Conservation (phyloP, 2,113 vertebrate species). For the Smithornis capensis region DNA sequence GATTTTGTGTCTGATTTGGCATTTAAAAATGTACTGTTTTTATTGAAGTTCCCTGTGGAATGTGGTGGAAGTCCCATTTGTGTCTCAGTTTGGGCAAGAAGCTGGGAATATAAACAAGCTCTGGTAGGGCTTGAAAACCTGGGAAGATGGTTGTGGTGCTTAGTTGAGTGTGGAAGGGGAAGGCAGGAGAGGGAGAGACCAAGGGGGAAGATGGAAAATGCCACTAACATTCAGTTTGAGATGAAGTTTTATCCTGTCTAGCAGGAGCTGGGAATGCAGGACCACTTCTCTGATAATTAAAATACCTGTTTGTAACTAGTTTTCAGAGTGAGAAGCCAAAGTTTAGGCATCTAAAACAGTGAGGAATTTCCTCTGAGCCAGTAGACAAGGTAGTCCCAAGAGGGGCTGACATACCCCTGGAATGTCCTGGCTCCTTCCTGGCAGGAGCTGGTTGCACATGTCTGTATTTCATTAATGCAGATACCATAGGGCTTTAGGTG, state of each 20-base stretch:
- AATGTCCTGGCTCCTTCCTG: neutral
- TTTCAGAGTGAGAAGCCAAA: neutral
- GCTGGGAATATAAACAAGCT: neutral
- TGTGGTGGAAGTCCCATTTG: rapidly evolving
- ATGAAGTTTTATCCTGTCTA: neutral
- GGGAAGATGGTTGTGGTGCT: neutral
- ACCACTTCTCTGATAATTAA: neutral
- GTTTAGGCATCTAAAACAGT: neutral
- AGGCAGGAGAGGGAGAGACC: neutral
- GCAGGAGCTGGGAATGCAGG: neutral
- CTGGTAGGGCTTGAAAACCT: neutral
- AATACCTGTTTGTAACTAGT: neutral
- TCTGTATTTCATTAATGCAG: neutral
- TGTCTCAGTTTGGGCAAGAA: neutral
- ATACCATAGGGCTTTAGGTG: rapidly evolving
- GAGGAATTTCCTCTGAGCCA: neutral
- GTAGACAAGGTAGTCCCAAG: neutral
- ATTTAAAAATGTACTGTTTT: rapidly evolving
- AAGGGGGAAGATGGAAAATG: neutral
- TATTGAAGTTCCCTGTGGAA: rapidly evolving
- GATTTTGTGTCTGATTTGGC: neutral
- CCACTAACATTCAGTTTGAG: neutral
- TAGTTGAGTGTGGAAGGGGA: neutral
- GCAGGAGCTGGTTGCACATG: neutral
- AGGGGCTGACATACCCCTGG: neutral